Evolutionary conservation across 1,140 invertebrate species (phyloP), one percentile per base, ranked within the genome.

Genomic region (Drosophila ironensis): DNA sequence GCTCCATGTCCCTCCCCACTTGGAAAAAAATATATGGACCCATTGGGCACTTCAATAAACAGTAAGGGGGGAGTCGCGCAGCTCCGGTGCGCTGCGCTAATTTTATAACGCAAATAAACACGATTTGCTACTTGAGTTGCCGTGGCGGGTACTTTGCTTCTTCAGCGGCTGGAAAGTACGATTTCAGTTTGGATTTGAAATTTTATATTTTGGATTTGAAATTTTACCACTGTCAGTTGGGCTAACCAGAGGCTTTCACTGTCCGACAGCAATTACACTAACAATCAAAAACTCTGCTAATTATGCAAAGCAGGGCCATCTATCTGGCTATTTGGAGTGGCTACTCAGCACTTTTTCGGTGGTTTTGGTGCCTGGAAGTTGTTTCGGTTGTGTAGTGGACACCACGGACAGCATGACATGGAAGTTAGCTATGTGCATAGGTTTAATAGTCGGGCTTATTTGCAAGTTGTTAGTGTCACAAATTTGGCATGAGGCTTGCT

Each of bases 51-150:
- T n/a, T n/a, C n/a, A n/a, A n/a, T n/a, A n/a, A n/a, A n/a, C n/a
- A n/a, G n/a, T n/a, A n/a, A 28, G 61, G 11, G 47, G 4, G 7
- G 3, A 14, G 11, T 16, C 5, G 12, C 14, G 3, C 19, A 20
- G 38, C 30, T 54, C 30, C 51, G 24, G 27, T 25, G 41, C 44
- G 47, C 44, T 78, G 80, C 80, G 78, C 74, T 80, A 84, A 84
- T 84, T 84, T 84, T 86, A 68, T 84, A 67, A 72, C 74, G 71
- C 71, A 84, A 86, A 86, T 72, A 84, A 86, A 84, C 80, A 84
- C 80, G 80, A 84, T 75, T 84, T 84, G 66, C 52, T 80, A 86
- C 80, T 84, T 86, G 80, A 84, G 73, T 59, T 72, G 38, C 51
- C 57, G 63, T 47, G 54, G 56, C 48, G 16, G 52, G 60, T 22